phyloP scores from a whole-genome alignment of 2,113 vertebrate genomes.

The Neoarius graeffei region DNA sequence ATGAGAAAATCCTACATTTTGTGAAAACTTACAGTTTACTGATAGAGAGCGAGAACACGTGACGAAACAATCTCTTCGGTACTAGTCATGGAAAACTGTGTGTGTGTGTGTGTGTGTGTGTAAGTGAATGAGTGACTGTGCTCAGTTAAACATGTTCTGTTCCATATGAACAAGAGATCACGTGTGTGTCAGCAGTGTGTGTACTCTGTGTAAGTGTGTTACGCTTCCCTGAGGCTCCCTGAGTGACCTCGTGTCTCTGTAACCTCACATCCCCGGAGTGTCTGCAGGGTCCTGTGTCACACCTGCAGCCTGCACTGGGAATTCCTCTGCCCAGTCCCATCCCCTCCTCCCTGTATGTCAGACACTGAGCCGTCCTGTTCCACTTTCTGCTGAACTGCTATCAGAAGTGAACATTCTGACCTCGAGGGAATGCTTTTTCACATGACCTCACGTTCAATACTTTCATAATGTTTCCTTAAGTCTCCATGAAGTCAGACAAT shows the following conservation, averaged over 20 bases:
- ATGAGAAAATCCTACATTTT: no score
- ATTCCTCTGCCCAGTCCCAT: constrained; percentile 62
- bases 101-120: neutral
- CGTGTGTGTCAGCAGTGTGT: constrained; percentile 51
- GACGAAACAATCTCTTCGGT: no score
- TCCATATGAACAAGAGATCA: constrained; percentile 49
- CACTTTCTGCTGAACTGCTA: constrained; percentile 43
- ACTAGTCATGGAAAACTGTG: no score
- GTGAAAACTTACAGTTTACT: no score
- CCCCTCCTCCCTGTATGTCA: constrained; percentile 60
- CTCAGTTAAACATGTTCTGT: constrained; percentile 45
- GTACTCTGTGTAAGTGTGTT: constrained; percentile 55
- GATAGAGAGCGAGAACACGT: no score
- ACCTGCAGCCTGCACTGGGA: constrained; percentile 76
- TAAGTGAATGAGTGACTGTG: constrained; percentile 23
- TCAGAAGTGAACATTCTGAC: constrained; percentile 46
- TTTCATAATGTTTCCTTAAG: constrained; percentile 24
- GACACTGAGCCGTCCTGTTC: constrained; percentile 57
- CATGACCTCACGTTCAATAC: constrained; percentile 27
- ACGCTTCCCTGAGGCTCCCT: constrained; percentile 59
- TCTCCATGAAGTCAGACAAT: constrained; percentile 32
- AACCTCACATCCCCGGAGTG: constrained; percentile 65
- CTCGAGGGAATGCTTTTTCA: constrained; percentile 41
- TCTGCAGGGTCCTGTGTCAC: constrained; percentile 64
- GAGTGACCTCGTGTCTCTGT: constrained; percentile 60